phyloP scores from a whole-genome alignment of 2,797 vertebrate species.

The Potorous gilbertii region DNA sequence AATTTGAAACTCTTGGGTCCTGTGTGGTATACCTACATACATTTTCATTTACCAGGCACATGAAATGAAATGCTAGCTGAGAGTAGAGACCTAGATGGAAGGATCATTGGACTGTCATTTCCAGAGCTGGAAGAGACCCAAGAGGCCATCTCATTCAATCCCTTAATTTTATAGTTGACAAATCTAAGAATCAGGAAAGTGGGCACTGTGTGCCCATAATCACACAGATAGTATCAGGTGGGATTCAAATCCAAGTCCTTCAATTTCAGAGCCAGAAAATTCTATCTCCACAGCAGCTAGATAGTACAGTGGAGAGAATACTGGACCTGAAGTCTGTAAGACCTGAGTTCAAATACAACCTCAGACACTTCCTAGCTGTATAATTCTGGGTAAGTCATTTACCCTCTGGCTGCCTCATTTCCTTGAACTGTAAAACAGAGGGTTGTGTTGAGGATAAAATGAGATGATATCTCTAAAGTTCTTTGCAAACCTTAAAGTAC shows the following conservation, averaged over 20 bases:
- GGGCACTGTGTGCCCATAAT: not conserved
- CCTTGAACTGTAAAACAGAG: not conserved
- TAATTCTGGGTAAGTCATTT: not conserved
- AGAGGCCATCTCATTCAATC: not conserved
- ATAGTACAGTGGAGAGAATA: not conserved
- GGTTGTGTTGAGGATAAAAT: not conserved
- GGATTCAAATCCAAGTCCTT: not conserved
- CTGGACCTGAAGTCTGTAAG: not conserved
- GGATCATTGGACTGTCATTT: not conserved
- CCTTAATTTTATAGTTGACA: not conserved
- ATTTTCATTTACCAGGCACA: not conserved
- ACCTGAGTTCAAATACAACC: not conserved
- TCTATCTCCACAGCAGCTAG: not conserved
- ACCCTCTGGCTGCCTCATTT: not conserved
- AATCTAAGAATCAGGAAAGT: not conserved
- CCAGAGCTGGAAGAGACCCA: not conserved
- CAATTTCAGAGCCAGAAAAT: not conserved
- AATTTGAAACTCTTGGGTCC: not conserved
- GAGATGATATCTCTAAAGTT: not conserved
- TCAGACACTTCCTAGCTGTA: not conserved
- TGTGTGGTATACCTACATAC: not conserved
- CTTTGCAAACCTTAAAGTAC: not conserved
- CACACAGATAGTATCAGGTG: not conserved
- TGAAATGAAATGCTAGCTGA: not conserved
- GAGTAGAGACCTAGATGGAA: not conserved